phyloP scores from a whole-genome alignment of 2,888 invertebrate genomes.

The Morpho achilles region DNA sequence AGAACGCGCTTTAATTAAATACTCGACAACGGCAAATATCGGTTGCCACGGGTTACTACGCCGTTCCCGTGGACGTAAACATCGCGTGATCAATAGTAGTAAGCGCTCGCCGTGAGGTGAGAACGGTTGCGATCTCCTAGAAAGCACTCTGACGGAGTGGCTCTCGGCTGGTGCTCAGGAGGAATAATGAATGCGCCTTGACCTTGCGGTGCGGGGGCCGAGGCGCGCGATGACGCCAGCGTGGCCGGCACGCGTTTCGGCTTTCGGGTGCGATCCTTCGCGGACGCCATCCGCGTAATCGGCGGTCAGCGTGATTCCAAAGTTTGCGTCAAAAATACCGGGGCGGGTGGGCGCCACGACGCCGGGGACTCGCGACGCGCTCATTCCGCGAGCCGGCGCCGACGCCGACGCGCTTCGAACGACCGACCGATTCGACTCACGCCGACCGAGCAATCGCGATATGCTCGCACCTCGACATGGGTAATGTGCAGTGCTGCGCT shows the following conservation, averaged over 20 bases:
- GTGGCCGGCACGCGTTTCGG: slow-evolving; percentile 66
- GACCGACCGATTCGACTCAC: slow-evolving; percentile 72
- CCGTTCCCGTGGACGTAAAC: slow-evolving; percentile 73
- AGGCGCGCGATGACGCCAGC: slow-evolving; percentile 72
- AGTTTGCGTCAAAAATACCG: slow-evolving; percentile 68
- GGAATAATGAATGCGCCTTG: slow-evolving; percentile 63
- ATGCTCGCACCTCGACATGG: slow-evolving; percentile 74
- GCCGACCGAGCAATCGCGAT: slow-evolving; percentile 67
- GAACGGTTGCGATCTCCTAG: slow-evolving; percentile 27
- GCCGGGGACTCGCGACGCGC: slow-evolving; percentile 55
- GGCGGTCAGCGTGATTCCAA: slow-evolving; percentile 68
- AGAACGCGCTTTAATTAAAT: slow-evolving; percentile 35
- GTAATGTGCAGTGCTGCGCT: slow-evolving; percentile 78
- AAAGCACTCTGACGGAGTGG: slow-evolving; percentile 10
- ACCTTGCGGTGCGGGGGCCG: slow-evolving; percentile 73
- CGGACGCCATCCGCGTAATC: slow-evolving; percentile 75
- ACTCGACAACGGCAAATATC: slow-evolving; percentile 29
- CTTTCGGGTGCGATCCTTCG: slow-evolving; percentile 79
- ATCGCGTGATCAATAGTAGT: slow-evolving; percentile 66
- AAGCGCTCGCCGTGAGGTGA: slow-evolving; percentile 35
- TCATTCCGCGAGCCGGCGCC: slow-evolving; percentile 76
- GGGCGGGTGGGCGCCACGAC: slow-evolving; percentile 59
- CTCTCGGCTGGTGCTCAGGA: slow-evolving; percentile 18
- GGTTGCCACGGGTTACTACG: slow-evolving; percentile 46
- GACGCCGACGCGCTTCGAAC: slow-evolving; percentile 76